These are phyloP conservation scores for Pelagia noctiluca DNA, from an alignment of 30 jellyfish, hydroid and myxozoan genomes.

Conservation along the genomic window DNA sequence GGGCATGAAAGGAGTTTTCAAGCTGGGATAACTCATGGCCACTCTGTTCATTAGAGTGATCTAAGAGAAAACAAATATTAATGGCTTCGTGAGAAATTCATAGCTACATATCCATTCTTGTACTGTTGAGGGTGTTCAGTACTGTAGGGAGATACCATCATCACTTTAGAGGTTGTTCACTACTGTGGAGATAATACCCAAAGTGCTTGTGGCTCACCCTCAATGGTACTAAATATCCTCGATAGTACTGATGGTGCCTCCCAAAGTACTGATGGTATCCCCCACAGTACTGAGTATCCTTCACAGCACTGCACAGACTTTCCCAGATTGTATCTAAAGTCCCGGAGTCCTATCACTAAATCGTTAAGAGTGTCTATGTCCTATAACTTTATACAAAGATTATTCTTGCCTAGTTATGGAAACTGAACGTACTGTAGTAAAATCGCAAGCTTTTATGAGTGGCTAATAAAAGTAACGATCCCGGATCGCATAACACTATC, in stretches of 20 bases:
- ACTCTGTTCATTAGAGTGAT: not conserved
- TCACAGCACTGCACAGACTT: not conserved
- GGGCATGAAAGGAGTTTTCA: conserved; percentile 16
- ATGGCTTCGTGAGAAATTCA: not conserved
- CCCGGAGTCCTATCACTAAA: no score
- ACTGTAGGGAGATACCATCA: no score
- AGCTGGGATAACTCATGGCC: conserved; percentile 4
- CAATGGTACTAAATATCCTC: no score
- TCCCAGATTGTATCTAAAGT: not conserved
- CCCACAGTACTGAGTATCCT: not conserved
- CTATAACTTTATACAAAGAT: no score
- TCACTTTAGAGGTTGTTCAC: not conserved
- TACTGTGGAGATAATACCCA: not conserved
- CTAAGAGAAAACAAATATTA: not conserved
- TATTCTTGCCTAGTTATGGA: not conserved
- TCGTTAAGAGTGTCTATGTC: no score
- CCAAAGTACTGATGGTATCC: not conserved
- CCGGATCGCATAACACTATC: not conserved
- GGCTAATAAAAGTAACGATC: not conserved
- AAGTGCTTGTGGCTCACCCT: not conserved
- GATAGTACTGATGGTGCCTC: no score
- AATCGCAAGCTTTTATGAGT: not conserved
- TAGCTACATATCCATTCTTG: not conserved
- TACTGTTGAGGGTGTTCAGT: not conserved
- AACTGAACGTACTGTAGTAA: not conserved